Percentiles rank a stretch among this genome's conserved stretches.
These are phyloP conservation scores for Bubo scandiacus DNA, from an alignment of 2,113 vertebrate species.

Conservation along the genomic window DNA sequence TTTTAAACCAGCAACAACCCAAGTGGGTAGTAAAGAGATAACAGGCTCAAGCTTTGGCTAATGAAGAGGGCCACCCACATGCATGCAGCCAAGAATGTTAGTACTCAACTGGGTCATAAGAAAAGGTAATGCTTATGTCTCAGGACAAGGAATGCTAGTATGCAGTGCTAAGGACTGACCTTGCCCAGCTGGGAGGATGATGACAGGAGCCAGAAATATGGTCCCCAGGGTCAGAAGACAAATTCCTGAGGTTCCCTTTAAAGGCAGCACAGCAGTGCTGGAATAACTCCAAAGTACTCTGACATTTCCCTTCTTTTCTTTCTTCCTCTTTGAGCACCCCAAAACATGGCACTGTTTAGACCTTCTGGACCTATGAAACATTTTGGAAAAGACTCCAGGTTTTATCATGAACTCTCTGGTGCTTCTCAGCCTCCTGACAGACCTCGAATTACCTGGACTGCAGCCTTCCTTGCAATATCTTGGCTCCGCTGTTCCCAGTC, in stretches of 20 bases:
- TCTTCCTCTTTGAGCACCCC: not conserved
- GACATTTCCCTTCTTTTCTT: not conserved
- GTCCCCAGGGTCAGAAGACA: not conserved
- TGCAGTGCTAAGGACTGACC: not conserved
- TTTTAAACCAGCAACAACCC: not conserved
- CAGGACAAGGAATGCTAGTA: not conserved
- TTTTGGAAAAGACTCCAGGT: not conserved
- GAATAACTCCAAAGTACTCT: not conserved
- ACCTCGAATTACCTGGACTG: conserved; percentile 51
- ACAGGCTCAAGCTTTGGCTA: not conserved
- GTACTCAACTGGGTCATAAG: not conserved
- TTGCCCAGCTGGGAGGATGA: not conserved
- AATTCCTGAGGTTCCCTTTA: conserved; percentile 8
- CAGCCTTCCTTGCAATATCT: conserved; percentile 40
- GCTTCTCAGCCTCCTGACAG: conserved; percentile 25
- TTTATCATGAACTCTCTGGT: conserved; percentile 14
- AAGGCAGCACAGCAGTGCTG: not conserved
- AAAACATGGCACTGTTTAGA: not conserved
- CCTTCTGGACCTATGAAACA: not conserved
- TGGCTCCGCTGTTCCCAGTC: conserved; percentile 11
- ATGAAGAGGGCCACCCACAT: not conserved
- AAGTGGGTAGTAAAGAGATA: not conserved
- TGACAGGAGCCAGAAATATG: not conserved
- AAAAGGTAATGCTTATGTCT: not conserved
- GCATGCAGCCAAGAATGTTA: not conserved